Conservation (phyloP, 2,797 vertebrate genomes). For the Gymnothorax javanicus region DNA sequence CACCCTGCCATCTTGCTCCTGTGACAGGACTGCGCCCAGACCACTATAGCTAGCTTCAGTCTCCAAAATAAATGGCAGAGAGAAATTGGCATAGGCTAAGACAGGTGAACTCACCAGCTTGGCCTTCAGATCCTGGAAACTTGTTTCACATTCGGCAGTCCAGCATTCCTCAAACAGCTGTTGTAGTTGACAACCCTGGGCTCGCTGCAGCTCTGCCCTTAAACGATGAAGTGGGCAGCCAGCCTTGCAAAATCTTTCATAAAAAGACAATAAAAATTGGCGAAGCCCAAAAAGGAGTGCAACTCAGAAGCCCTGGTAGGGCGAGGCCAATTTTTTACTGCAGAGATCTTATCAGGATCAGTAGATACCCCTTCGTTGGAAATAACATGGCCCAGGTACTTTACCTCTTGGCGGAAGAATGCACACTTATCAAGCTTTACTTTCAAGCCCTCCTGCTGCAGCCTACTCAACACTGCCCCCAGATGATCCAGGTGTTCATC, state of each 20-base stretch:
- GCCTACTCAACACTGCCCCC: not conserved
- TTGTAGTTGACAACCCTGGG: not conserved
- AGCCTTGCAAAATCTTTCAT: not conserved
- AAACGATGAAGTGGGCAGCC: not conserved
- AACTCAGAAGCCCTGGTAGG: not conserved
- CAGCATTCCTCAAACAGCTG: not conserved
- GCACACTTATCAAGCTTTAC: not conserved
- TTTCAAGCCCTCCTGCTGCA: conserved; percentile 3
- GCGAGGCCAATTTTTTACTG: not conserved
- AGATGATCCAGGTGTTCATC: not conserved
- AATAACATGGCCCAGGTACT: not conserved
- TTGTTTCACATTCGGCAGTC: not conserved
- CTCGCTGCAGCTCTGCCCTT: not conserved
- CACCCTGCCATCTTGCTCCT: too few relatives aligned
- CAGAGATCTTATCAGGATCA: not conserved
- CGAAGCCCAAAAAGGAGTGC: not conserved
- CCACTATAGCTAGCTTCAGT: not conserved
- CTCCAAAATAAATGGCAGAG: not conserved
- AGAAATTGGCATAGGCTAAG: not conserved
- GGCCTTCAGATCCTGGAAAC: not conserved
- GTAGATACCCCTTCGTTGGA: not conserved
- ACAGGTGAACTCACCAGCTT: not conserved
- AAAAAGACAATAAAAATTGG: not conserved
- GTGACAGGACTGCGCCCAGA: not conserved
- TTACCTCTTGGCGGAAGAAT: not conserved